phyloP scores from a whole-genome alignment of 2,888 invertebrate genomes.

The Spilarctia lutea region DNA sequence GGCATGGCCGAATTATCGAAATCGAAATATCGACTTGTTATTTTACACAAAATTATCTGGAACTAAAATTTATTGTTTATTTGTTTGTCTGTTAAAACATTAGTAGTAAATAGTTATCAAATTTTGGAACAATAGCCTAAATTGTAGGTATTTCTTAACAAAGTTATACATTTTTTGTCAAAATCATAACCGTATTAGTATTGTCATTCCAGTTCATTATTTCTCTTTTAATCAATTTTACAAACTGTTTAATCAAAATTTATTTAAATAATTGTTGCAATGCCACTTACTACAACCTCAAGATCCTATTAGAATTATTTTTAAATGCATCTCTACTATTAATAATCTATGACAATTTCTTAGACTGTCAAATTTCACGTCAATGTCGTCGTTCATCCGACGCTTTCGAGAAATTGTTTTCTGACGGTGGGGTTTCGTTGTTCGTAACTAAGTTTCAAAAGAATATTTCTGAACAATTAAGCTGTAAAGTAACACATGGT shows the following conservation, averaged over 20 bases:
- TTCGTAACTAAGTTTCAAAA: conserved; percentile 30
- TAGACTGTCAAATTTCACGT: conserved; percentile 35
- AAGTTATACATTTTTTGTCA: too few species aligned
- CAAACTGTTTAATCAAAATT: too few species aligned
- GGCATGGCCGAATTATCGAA: neutral
- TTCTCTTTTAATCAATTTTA: too few species aligned
- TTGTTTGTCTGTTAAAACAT: too few species aligned
- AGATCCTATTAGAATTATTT: neutral
- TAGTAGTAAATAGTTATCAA: too few species aligned
- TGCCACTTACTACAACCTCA: neutral
- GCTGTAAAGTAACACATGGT: conserved; percentile 38
- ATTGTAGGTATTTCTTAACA: too few species aligned
- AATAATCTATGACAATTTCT: conserved; percentile 8
- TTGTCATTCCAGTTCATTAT: too few species aligned
- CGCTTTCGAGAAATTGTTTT: conserved; percentile 44
- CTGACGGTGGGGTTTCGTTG: conserved; percentile 23
- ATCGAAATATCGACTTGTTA: neutral
- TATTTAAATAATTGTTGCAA: too few species aligned
- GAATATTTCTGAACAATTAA: conserved; percentile 24
- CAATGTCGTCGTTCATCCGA: conserved; percentile 42
- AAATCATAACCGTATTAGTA: too few species aligned
- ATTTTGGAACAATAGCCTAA: too few species aligned
- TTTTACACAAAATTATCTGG: too few species aligned
- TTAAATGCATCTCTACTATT: neutral
- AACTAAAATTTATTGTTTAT: too few species aligned